Conservation (phyloP, 2,797 vertebrate species). For the Oreochromis grahami region DNA sequence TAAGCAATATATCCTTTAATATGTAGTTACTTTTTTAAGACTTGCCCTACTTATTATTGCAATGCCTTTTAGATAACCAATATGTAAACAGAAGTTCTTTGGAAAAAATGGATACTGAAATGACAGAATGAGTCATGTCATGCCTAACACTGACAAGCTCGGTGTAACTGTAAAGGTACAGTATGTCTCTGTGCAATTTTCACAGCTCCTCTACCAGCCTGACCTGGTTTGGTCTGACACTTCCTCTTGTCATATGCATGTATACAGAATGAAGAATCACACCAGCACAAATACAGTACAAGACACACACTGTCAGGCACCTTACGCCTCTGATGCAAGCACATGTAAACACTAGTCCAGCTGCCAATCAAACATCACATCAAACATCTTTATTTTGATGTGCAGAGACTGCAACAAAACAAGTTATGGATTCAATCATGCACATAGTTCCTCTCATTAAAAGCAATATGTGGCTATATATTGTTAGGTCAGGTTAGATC, state of each 20-base stretch:
- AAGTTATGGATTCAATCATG: slow-evolving; percentile 1
- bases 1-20: not conserved
- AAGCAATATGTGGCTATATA: not conserved
- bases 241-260: slow-evolving; percentile 26
- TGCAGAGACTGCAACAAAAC: slow-evolving; percentile 2
- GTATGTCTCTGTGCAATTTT: slow-evolving; percentile 19
- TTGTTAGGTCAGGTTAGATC: not conserved
- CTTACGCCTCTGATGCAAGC: not conserved
- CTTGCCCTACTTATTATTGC: not conserved
- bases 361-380: not conserved
- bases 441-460: not conserved
- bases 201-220: slow-evolving; percentile 14
- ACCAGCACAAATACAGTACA: not conserved
- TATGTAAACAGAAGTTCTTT: not conserved
- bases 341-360: not conserved
- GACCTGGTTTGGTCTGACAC: slow-evolving; percentile 47
- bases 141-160: not conserved
- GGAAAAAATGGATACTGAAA: not conserved
- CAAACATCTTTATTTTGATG: not conserved
- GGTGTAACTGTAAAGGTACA: not conserved
- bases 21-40: not conserved
- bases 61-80: not conserved
- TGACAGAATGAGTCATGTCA: not conserved
- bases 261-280: slow-evolving; percentile 16
- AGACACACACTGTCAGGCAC: not conserved